A percentile compares a stretch with the other conserved stretches of the same genome.
Conservation (phyloP, 2,797 vertebrate species). For the Bradypodion pumilum region DNA sequence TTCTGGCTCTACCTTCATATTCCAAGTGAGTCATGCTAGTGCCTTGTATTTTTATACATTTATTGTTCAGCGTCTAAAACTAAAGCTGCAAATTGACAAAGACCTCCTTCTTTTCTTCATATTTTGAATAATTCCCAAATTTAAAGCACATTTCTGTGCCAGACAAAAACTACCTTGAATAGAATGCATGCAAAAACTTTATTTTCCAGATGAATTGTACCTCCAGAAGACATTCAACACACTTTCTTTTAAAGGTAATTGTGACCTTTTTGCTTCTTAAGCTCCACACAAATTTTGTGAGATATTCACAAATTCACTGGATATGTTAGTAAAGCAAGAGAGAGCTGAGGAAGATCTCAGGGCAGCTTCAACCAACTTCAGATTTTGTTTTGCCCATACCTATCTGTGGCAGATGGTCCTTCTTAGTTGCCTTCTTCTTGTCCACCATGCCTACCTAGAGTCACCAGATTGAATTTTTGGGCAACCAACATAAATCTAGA, state of each 20-base stretch:
- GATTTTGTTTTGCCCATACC: background rate
- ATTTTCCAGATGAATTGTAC: background rate
- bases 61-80: no score
- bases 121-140: no score
- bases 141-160: no score
- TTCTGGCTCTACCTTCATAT: no score
- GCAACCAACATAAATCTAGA: background rate
- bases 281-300: no score
- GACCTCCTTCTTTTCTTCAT: no score
- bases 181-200: background rate
- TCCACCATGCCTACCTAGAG: background rate
- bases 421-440: background rate
- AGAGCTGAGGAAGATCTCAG: background rate
- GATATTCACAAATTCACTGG: no score
- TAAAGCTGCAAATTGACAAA: no score
- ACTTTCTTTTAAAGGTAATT: background rate
- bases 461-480: background rate
- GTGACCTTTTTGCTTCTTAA: background rate
- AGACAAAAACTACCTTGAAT: background rate
- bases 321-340: background rate
- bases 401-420: background rate
- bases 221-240: background rate
- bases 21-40: no score
- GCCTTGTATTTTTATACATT: no score
- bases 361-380: background rate